These are phyloP conservation scores for Leucopsar rothschildi DNA, from an alignment of 2,113 vertebrate species.

Conservation along the genomic window DNA sequence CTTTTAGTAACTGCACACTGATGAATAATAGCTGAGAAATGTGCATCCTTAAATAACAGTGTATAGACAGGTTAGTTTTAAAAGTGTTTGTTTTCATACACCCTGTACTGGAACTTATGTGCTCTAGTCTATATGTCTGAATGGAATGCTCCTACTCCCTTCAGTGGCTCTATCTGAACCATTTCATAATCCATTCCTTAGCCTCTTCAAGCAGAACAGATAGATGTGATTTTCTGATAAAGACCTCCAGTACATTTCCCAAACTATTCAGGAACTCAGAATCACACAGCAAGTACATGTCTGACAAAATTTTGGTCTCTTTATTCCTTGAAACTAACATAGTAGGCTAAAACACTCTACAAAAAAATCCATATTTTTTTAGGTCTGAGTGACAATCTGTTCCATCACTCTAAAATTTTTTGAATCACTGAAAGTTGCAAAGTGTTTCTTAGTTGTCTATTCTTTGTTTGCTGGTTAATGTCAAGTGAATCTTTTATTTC, in stretches of 20 bases:
- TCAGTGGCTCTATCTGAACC: neutral
- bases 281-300: neutral
- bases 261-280: neutral
- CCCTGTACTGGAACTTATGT: accelerated
- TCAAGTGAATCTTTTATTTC: neutral
- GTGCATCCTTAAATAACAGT: neutral
- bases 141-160: neutral
- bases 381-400: neutral
- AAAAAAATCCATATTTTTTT: neutral
- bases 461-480: neutral
- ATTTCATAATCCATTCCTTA: neutral
- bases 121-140: neutral
- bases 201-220: neutral
- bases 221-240: neutral
- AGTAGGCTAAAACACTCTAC: neutral
- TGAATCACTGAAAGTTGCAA: neutral
- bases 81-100: neutral
- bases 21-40: neutral
- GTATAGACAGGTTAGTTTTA: neutral
- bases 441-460: neutral
- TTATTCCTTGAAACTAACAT: neutral
- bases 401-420: neutral
- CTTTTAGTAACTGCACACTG: neutral
- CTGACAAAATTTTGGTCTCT: neutral
- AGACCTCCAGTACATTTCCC: neutral